Evolutionary conservation across 2,113 vertebrate genomes (phyloP), one percentile per base, ranked within the genome.

Genomic region (Phyllopteryx taeniolatus): DNA sequence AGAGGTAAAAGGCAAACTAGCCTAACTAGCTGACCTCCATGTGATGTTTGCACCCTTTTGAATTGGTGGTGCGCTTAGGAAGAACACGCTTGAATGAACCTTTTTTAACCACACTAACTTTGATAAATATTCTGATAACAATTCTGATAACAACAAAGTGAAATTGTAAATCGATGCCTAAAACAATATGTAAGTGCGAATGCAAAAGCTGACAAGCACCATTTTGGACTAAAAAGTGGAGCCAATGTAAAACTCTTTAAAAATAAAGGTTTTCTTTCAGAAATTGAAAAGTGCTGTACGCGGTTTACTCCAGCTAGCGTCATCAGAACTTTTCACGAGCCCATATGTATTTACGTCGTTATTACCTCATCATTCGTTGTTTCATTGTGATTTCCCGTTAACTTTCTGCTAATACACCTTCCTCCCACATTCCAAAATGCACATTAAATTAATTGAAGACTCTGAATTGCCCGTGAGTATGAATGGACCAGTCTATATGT

Each of bases 1-100:
- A 69, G 96, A 99, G 95, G 98, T 99, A 85, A 3, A 95, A 94
- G 61, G 33, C 61, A 43, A 20, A 42, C 33, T 61, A 8, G 15
- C 15, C 53, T 53, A 53, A 46, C 44, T 46, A 8, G 43, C 4
- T 8, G 12, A 8, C 51, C 4, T 54, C 20, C 20, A 10, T 56
- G 53, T 54, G 51, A 54, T 20, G 20, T n/a, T 8, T 61, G 5
- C 10, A 17, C 14, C 33, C 15, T 39, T 17, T 62, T 42, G 60
- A 19, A 33, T 62, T 39, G 8, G 2, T 19, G 11, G 17, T 68
- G 14, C 68, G 22, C 9, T 33, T 44, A 1, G 22, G 33, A 60
- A 35, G 27, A 7, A 33, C 22, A 59, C 57, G 11, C 14, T 61
- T 61, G 14, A 39, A 19, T 53, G 13, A 6, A 19, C 1, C 14